Base-by-base conservation (phyloP, 2,888 invertebrate genomes). In the Ornithoptera priamus region DNA sequence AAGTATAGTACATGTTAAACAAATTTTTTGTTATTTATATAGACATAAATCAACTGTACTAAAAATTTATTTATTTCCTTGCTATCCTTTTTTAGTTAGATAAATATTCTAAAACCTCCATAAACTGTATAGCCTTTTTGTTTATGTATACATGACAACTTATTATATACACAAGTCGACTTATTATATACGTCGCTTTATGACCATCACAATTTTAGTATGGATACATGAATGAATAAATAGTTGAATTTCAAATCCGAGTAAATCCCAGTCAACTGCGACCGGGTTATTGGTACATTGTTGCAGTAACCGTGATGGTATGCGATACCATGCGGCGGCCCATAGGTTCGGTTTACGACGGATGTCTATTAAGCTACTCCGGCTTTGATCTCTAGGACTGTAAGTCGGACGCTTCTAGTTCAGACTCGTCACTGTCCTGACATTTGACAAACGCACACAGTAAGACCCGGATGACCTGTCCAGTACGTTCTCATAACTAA, bases 311-410 rank as follows among this genome's bases (percentile, higher is more conserved):
- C 81, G 79, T 77, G 81, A 78, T 80, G 79, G 79, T 79, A 83
- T 80, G 81, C 80, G 78, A 79, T 81, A 81, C 80, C 72, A 71
- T 62, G 75, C 72, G 81, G 82, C 83, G 81, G 77, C 77, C 75
- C 73, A 73, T 74, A 74, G 71, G 69, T 76, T 72, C 75, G 39
- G 63, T 67, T 67, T 72, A 70, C 71, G 70, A 75, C 74, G 73
- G 72, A 77, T 77, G 78, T 84, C 83, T 83, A 89, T 87, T 89
- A 88, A 81, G 79, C 77, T 72, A 71, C 78, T 78, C 83, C 81
- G 79, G 77, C 85, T 86, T 85, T 85, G 87, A 86, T 86, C 82
- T 78, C 74, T 73, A 76, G 75, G 72, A 75, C 75, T 75, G 69
- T 66, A 71, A 74, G 75, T 74, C 72, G 73, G 75, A 65, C 59